These are phyloP conservation scores for Chlorocebus sabaeus DNA, from an alignment of 2,113 vertebrate species.

Conservation along the genomic window DNA sequence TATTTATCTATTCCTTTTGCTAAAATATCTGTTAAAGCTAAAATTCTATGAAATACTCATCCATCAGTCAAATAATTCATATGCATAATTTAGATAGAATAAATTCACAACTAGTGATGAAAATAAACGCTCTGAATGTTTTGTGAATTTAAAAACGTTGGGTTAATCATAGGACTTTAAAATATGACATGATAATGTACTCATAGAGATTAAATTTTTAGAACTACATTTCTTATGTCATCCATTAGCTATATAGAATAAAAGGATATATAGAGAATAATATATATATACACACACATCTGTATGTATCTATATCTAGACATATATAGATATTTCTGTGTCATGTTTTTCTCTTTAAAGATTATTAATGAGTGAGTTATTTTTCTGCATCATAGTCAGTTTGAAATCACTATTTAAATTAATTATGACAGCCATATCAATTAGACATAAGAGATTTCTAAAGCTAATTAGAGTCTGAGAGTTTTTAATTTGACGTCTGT, in stretches of 20 bases:
- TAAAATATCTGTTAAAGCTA: neutral
- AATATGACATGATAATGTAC: slow-evolving; percentile 12
- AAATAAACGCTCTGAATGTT: slow-evolving; percentile 62
- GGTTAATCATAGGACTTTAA: slow-evolving; percentile 39
- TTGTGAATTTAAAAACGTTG: slow-evolving; percentile 50
- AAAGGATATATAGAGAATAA: neutral
- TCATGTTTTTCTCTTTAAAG: slow-evolving; percentile 63
- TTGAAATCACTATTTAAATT: slow-evolving; percentile 86
- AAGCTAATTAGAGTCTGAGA: slow-evolving; percentile 86
- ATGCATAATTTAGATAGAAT: slow-evolving; percentile 40
- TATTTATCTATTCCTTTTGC: neutral
- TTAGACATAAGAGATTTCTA: slow-evolving; percentile 87
- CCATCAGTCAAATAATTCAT: slow-evolving; percentile 42
- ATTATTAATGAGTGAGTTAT: slow-evolving; percentile 62
- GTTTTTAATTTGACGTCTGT: slow-evolving; percentile 87
- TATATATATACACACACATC: neutral
- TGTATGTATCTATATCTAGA: neutral
- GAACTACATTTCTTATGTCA: neutral
- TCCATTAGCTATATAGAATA: neutral
- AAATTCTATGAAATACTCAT: neutral
- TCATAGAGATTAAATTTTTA: slow-evolving; percentile 29
- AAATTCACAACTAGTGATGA: slow-evolving; percentile 46
- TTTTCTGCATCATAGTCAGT: slow-evolving; percentile 79
- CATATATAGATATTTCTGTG: neutral
- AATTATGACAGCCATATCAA: slow-evolving; percentile 89